phyloP scores from a whole-genome alignment of 2,888 invertebrate species.

The Tiphia femorata region DNA sequence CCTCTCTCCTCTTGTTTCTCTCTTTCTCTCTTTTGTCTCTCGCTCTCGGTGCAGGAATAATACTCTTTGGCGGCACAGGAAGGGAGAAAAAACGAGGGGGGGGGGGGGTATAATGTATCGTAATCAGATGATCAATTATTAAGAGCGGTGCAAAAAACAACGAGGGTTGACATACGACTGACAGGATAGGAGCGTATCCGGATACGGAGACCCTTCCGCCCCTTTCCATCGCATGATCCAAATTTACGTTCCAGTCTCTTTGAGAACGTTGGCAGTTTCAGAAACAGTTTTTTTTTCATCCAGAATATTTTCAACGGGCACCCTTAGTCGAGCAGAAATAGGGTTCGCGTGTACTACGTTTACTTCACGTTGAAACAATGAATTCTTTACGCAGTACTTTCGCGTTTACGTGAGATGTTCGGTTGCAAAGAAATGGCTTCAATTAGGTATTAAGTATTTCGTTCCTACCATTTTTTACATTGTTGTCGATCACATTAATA shows the following conservation, averaged over 20 bases:
- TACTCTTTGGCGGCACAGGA: conserved; percentile 46
- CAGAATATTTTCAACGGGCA: too few species aligned
- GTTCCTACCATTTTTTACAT: too few species aligned
- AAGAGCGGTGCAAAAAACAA: conserved; percentile 66
- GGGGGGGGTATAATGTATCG: conserved; percentile 65
- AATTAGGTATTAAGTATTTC: too few species aligned
- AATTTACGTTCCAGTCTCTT: neutral
- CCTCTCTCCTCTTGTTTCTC: conserved; percentile 6
- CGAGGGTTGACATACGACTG: conserved; percentile 67
- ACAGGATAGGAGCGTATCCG: conserved; percentile 51
- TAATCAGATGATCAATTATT: conserved; percentile 69
- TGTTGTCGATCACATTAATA: too few species aligned
- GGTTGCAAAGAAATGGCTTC: too few species aligned
- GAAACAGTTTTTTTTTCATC: neutral
- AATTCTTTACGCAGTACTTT: too few species aligned
- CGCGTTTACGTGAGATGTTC: too few species aligned
- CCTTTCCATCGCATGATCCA: conserved; percentile 18
- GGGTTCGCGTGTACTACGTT: too few species aligned
- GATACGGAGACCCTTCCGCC: conserved; percentile 35
- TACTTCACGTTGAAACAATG: too few species aligned
- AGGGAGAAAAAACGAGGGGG: conserved; percentile 36
- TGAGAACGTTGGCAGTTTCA: neutral
- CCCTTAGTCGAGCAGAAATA: too few species aligned
- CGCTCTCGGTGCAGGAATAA: conserved; percentile 56
- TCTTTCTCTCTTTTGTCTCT: conserved; percentile 13